Evolutionary conservation across 2,797 vertebrate species (phyloP), one percentile per base, ranked within the genome.

Genomic region (Hippocampus kuda): DNA sequence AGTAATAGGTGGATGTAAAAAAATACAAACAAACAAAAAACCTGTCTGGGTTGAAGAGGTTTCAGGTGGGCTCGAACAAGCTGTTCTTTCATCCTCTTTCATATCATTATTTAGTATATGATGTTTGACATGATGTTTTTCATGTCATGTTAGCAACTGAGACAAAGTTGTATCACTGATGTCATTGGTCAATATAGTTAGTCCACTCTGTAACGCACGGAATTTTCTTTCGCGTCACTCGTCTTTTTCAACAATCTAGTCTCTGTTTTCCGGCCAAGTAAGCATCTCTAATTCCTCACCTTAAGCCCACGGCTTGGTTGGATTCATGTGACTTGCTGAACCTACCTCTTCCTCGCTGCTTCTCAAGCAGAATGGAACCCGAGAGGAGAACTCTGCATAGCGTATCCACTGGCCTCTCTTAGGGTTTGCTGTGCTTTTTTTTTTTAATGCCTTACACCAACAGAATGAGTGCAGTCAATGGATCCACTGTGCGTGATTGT

Each of bases 271-370:
- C 70, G 60, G 74, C 59, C 27, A 44, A 76, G 65, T 67, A 71
- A 72, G 66, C 46, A 30, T 73, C 70, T 66, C 65, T 69, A 30
- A 70, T 57, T 62, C 59, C 68, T 15, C 10, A 41, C 48, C 69
- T 12, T 66, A 64, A 18, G 41, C 9, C 27, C 56, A 48, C 68
- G 70, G 74, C 73, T 70, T 74, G 68, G 49, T 68, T 69, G 57
- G 60, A 69, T 78, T 87, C 82, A 84, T 78, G 83, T 85, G 85
- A 87, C 80, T 77, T 62, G 72, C 67, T 72, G 79, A 79, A 84
- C 79, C 77, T 77, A 84, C 79, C 83, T 81, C 78, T 74, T 77
- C 78, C 79, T 79, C 70, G 2, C 73, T 77, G 78, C 77, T 76
- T 80, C 76, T 75, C 81, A 82, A 80, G 79, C 83, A 74, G 74